Evolutionary conservation across 1,140 invertebrate genomes (phyloP), one percentile per base, ranked within the genome.

Genomic region (Lethrus apterus): DNA sequence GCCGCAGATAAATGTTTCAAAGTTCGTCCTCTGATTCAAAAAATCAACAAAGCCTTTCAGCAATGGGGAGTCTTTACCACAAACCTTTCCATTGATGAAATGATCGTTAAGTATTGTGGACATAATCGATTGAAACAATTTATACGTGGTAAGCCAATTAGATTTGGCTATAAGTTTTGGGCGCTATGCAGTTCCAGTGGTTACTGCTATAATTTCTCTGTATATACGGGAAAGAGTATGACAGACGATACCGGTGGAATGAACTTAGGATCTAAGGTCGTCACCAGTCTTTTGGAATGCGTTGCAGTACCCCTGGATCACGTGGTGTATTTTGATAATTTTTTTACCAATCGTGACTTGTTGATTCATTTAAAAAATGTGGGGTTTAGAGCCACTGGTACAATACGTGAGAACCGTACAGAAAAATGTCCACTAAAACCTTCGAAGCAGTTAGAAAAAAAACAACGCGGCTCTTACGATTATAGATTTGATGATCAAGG

Each of bases 251-350:
- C 5, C n/a, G 24, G n/a, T 7, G 24, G n/a, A 7, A 7, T 26
- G n/a, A 26, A 7, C n/a, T 34, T 34, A 34, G 32, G 14, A 10
- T 34, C 32, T 9, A 34, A 14, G 14, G 32, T 34, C 7, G 32
- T 34, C 7, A 5, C 13, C 5, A 15, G 13, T 34, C 7, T 8
- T 7, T 15, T 34, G 7, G 10, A 34, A 8, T 34, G 32, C 32
- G 26, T 48, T n/a, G 44, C 19, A 18, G 32, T 23, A 19, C 21
- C 44, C 17, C n/a, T 7, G 8, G 46, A 58, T 10, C 55, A 59
- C 48, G 35, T 47, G 19, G 53, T 62, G 14, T 62, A 56, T 50
- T 60, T 64, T 34, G 56, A 65, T 38, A 63, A 63, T 56, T 57
- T 59, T 46, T 65, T 65, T 48, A 57, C 52, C n/a, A 61, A 46